A percentile compares a stretch with the other conserved stretches of the same genome.
Evolutionary conservation across 2,113 vertebrate species (phyloP).

Genomic region (Crypturellus undulatus): DNA sequence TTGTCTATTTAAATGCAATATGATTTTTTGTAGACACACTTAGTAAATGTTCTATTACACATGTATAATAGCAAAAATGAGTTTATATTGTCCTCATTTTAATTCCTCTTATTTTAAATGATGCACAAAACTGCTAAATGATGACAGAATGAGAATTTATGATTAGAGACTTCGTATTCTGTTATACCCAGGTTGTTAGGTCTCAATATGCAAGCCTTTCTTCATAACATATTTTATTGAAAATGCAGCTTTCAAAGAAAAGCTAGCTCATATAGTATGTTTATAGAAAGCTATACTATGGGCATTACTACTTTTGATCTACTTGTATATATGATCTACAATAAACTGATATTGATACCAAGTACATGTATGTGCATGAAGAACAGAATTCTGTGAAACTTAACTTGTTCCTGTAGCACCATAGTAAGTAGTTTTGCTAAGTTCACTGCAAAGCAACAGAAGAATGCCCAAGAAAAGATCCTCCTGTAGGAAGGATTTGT

Average conservation of each 20-base stretch:
- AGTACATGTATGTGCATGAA: not conserved
- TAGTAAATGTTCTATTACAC: not conserved
- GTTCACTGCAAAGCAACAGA: not conserved
- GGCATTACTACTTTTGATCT: not conserved
- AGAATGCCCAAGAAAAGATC: not conserved
- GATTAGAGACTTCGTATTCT: not conserved
- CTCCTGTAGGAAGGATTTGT: not conserved
- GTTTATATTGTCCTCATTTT: not conserved
- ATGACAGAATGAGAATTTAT: not conserved
- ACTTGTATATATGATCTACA: not conserved
- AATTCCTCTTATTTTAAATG: not conserved
- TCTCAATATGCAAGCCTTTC: not conserved
- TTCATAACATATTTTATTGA: not conserved
- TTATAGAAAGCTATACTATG: not conserved
- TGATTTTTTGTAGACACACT: not conserved
- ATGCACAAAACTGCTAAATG: not conserved
- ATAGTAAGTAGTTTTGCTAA: not conserved
- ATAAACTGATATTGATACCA: not conserved
- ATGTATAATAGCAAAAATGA: not conserved
- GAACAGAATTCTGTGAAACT: not conserved
- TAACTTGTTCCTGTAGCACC: not conserved
- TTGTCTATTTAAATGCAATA: not conserved
- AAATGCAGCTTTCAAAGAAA: not conserved
- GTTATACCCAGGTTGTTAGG: not conserved
- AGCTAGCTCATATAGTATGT: not conserved